Percentiles rank a stretch among this genome's conserved stretches.
Evolutionary conservation across 2,888 invertebrate genomes (phyloP).

Genomic region (Adelphocoris suturalis): DNA sequence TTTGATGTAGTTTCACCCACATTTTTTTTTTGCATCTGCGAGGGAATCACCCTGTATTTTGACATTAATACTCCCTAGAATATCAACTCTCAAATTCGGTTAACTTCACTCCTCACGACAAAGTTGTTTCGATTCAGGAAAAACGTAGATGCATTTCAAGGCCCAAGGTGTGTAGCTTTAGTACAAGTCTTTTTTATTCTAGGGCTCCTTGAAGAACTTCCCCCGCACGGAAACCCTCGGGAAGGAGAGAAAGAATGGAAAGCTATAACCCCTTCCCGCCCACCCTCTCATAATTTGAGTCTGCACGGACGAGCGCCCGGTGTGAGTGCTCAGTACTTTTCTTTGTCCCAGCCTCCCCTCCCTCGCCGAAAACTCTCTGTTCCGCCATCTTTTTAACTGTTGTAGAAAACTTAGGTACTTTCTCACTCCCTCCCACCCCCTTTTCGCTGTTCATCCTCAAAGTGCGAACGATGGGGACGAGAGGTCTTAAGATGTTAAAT

Average conservation of each 20-base stretch:
- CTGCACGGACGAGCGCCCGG: neutral
- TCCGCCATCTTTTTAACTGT: constrained; percentile 46
- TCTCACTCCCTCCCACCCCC: neutral
- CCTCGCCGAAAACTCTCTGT: neutral
- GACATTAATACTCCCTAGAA: too few relatives aligned
- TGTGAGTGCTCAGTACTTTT: constrained; percentile 30
- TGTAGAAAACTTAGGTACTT: constrained; percentile 35
- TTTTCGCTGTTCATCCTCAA: constrained; percentile 40
- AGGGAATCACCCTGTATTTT: too few relatives aligned
- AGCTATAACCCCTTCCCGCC: neutral
- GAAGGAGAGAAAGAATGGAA: neutral
- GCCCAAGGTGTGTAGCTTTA: too few relatives aligned
- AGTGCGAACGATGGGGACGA: constrained; percentile 37
- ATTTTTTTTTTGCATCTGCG: too few relatives aligned
- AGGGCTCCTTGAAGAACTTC: too few relatives aligned
- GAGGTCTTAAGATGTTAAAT: constrained; percentile 49
- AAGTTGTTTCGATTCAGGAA: too few relatives aligned
- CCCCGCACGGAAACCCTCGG: too few relatives aligned
- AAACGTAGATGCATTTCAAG: too few relatives aligned
- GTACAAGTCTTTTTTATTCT: too few relatives aligned
- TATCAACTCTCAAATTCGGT: too few relatives aligned
- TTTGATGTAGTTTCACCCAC: too few relatives aligned
- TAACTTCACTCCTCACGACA: too few relatives aligned
- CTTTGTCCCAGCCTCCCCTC: constrained; percentile 5
- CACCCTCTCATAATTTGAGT: neutral